Conservation (phyloP, 1,140 invertebrate genomes). For the Planococcus citri region DNA sequence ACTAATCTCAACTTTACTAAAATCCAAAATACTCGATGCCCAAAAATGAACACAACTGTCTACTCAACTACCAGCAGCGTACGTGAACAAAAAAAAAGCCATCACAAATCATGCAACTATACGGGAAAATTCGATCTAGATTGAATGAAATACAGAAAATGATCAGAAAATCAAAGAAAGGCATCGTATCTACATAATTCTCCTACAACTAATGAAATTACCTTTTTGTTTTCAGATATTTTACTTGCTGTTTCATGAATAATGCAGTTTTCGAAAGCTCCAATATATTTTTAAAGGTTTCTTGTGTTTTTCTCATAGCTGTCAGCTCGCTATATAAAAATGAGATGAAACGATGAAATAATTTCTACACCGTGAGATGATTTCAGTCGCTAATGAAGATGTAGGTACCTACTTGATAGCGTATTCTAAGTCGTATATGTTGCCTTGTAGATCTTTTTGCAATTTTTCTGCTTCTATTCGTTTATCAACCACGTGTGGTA, state of each 20-base stretch:
- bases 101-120: neutral
- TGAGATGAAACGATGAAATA: no score
- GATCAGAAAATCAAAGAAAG: neutral
- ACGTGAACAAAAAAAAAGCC: neutral
- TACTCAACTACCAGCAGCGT: neutral
- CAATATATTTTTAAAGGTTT: slow-evolving; percentile 73
- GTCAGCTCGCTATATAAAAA: slow-evolving; percentile 58
- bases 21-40: no score
- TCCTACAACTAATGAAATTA: slow-evolving; percentile 26
- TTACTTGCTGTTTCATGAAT: slow-evolving; percentile 87
- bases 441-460: slow-evolving; percentile 74
- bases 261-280: slow-evolving; percentile 84
- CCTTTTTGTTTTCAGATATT: slow-evolving; percentile 69
- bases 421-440: slow-evolving; percentile 91
- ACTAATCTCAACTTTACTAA: no score
- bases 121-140: neutral
- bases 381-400: no score
- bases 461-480: slow-evolving; percentile 72
- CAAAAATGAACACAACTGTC: no score
- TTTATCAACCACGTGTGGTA: slow-evolving; percentile 83
- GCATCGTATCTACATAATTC: neutral
- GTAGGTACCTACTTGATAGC: slow-evolving; percentile 75
- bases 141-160: neutral
- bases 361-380: no score
- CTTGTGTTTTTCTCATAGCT: slow-evolving; percentile 65